phyloP scores from a whole-genome alignment of 2,113 vertebrate genomes.

The Dendropsophus ebraccatus region DNA sequence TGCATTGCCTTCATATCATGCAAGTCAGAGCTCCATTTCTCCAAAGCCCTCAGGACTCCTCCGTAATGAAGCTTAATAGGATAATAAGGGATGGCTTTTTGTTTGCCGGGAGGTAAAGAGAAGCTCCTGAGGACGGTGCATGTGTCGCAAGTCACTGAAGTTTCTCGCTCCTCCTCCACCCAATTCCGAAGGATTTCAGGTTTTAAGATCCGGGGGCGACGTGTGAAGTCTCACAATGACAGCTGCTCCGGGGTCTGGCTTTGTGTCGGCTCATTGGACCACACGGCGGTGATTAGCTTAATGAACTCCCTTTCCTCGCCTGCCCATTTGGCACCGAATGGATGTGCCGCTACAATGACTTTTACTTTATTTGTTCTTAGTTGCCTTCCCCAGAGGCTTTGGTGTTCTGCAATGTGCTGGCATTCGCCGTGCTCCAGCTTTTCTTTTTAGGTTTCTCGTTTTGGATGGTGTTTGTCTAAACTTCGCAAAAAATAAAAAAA shows the following conservation, averaged over 20 bases:
- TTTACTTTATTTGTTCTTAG: constrained; percentile 23
- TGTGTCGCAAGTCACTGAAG: neutral
- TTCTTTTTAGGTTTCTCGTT: neutral
- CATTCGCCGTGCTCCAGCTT: neutral
- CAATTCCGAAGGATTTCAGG: neutral
- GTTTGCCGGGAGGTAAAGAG: neutral
- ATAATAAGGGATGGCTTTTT: neutral
- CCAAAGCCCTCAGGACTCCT: neutral
- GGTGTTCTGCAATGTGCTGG: constrained; percentile 8
- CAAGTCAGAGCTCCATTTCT: neutral
- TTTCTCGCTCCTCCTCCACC: neutral
- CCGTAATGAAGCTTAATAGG: constrained; percentile 27
- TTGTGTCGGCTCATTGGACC: constrained; percentile 34
- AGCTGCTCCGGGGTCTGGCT: constrained; percentile 16
- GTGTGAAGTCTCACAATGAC: neutral
- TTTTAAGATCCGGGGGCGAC: neutral
- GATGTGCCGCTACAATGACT: neutral
- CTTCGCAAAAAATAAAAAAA: neutral
- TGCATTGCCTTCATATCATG: neutral
- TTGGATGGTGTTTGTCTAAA: neutral
- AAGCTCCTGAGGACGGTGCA: neutral
- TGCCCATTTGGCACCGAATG: constrained; percentile 24
- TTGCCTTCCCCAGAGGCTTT: neutral
- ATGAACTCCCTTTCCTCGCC: constrained; percentile 21
- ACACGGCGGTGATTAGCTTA: constrained; percentile 33